These are phyloP conservation scores for Eubasilissa regina DNA, from an alignment of 1,140 invertebrate species.

Conservation along the genomic window DNA sequence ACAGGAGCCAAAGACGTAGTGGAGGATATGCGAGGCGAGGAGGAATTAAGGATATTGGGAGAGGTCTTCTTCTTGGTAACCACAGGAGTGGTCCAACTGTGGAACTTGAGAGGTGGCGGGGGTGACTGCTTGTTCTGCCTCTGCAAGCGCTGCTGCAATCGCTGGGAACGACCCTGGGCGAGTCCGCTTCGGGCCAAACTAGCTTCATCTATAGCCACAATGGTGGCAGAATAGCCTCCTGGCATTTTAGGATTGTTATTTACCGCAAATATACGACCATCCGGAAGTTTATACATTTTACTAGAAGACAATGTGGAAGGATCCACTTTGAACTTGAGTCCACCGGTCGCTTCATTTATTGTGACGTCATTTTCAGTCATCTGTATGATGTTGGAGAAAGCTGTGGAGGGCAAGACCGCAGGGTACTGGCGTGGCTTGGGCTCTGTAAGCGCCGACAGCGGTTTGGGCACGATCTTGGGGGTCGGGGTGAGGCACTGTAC, in stretches of 20 bases:
- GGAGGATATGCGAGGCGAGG: neutral
- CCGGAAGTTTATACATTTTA: conserved; percentile 71
- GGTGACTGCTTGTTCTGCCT: conserved; percentile 39
- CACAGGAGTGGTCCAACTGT: conserved; percentile 44
- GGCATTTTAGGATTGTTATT: conserved; percentile 70
- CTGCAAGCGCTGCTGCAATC: conserved; percentile 33
- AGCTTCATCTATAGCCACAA: conserved; percentile 65
- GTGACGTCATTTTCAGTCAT: conserved; percentile 72
- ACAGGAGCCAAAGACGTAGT: neutral
- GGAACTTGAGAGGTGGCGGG: conserved; percentile 15
- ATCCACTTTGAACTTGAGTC: conserved; percentile 70
- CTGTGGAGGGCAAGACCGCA: neutral
- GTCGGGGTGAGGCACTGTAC: conserved; percentile 68
- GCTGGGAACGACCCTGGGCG: conserved; percentile 24
- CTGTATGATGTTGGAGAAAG: conserved; percentile 66
- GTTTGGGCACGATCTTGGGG: conserved; percentile 54
- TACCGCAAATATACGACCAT: conserved; percentile 70
- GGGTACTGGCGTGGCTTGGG: conserved; percentile 52
- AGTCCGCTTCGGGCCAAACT: conserved; percentile 6
- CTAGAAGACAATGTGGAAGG: conserved; percentile 70
- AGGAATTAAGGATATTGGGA: neutral
- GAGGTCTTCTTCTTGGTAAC: conserved; percentile 5
- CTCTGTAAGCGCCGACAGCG: conserved; percentile 59
- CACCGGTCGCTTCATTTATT: conserved; percentile 67
- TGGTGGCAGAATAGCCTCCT: conserved; percentile 71